phyloP scores from a whole-genome alignment of 2,113 vertebrate species.

The Dolichallabes microphthalmus region DNA sequence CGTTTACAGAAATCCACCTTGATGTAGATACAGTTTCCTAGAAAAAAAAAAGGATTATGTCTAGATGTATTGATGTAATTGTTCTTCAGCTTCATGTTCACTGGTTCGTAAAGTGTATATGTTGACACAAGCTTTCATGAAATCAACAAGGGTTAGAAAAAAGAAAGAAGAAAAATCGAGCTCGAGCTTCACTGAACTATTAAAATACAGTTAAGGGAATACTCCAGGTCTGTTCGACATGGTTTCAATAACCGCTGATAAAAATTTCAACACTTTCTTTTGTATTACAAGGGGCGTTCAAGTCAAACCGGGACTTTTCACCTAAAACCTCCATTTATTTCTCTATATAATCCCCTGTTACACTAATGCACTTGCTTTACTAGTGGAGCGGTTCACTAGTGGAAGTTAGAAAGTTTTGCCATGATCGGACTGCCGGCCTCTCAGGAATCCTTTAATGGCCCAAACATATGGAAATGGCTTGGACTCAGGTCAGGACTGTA shows the following conservation, averaged over 20 bases:
- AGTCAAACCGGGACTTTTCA: too few relatives aligned
- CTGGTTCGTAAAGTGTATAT: background rate
- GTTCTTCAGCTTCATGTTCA: background rate
- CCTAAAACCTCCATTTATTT: too few relatives aligned
- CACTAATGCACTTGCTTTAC: too few relatives aligned
- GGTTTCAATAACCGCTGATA: background rate
- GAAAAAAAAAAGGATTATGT: background rate
- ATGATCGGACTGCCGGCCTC: too few relatives aligned
- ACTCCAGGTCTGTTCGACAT: background rate
- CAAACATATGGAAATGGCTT: too few relatives aligned
- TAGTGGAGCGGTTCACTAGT: too few relatives aligned
- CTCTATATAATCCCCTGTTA: too few relatives aligned
- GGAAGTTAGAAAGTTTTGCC: too few relatives aligned
- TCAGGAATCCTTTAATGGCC: too few relatives aligned
- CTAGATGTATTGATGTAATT: background rate
- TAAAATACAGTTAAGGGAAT: background rate
- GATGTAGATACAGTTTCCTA: background rate
- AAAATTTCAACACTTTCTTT: background rate
- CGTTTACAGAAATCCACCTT: too few relatives aligned
- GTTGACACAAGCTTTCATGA: background rate
- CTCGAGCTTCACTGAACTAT: background rate
- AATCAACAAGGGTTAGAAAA: background rate
- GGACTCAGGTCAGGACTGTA: too few relatives aligned
- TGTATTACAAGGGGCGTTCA: background rate
- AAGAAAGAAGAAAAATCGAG: background rate